Evolutionary conservation across 2,113 vertebrate genomes (phyloP).

Genomic region (Lagopus leucura): DNA sequence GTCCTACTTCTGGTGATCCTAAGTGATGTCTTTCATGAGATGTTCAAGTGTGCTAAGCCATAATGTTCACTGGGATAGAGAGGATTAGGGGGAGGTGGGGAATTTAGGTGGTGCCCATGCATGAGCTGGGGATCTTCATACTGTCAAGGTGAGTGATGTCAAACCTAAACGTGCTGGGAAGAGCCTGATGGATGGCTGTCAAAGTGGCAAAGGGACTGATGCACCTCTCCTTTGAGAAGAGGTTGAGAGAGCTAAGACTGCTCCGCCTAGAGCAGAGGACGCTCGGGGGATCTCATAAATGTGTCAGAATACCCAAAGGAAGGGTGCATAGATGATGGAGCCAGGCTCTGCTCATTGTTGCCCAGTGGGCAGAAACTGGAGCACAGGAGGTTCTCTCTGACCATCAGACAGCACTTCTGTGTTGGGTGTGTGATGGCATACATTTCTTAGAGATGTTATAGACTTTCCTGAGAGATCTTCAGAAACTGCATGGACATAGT

Average conservation of each 20-base stretch:
- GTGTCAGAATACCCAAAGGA: not conserved
- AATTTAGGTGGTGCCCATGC: not conserved
- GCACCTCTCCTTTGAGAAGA: not conserved
- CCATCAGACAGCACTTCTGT: not conserved
- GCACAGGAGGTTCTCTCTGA: not conserved
- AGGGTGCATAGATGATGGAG: not conserved
- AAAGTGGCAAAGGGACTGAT: not conserved
- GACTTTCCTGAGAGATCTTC: not conserved
- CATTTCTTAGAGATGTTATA: not conserved
- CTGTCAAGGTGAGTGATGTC: not conserved
- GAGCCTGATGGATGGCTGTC: not conserved
- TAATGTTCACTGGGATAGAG: fast-evolving
- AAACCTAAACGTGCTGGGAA: not conserved
- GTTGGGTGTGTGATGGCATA: not conserved
- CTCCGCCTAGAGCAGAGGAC: not conserved
- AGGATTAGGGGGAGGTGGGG: not conserved
- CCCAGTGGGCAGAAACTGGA: not conserved
- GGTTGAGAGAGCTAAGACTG: not conserved
- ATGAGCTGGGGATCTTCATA: fast-evolving
- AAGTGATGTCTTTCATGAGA: not conserved
- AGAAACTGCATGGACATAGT: not conserved
- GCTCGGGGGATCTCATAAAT: not conserved
- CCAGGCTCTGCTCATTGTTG: not conserved
- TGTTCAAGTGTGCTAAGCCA: not conserved
- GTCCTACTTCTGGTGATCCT: not conserved